Base-by-base conservation (phyloP, 2,113 vertebrate genomes). In the Glaucomys volans region DNA sequence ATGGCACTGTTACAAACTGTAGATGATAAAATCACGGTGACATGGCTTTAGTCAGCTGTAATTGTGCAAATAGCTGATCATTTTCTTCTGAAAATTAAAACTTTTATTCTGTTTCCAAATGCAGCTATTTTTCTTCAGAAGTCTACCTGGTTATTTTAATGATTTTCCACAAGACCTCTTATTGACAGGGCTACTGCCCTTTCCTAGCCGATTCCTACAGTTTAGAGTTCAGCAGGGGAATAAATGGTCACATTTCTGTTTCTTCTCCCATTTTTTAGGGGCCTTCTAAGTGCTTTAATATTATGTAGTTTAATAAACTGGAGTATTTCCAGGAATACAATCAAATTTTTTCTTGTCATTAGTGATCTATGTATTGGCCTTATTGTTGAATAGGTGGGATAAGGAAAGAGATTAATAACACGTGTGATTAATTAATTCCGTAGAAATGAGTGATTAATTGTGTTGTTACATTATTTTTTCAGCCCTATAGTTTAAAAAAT, bases 1-100 rank as follows among this genome's bases (percentile, higher is more conserved):
- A 96, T 95, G 96, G 79, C 93, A 96, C 85, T 81, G 16, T 96
- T 84, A 24, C 0, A 30, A 80, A 93, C 67, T 87, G 89, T 75
- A 96, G 85, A 22, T 50, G 93, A 89, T 3, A 0, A 91, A 93
- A 95, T 54, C 32, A 72, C 4, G 52, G 40, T 86, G 59, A 35
- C 66, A 59, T 2, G 42, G 42, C 44, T 89, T 84, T 40, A 82
- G 59, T 88, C 13, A 17, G 2, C 76, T 84, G 10, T 20, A 87
- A 40, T 89, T 93, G 90, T 91, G 64, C 47, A 93, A 96, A 76
- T 0, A 86, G 22, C 67, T 50, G 7, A 42, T 40, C 12, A 50
- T 91, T 91, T 93, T 93, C 84, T 86, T 87, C 40, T 89, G 83
- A 90, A 96, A 76, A 82, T 52, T 52, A 32, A 85, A 95, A 69